Evolutionary conservation across 2,888 invertebrate genomes (phyloP).

Genomic region (Drosophila acutilabella): DNA sequence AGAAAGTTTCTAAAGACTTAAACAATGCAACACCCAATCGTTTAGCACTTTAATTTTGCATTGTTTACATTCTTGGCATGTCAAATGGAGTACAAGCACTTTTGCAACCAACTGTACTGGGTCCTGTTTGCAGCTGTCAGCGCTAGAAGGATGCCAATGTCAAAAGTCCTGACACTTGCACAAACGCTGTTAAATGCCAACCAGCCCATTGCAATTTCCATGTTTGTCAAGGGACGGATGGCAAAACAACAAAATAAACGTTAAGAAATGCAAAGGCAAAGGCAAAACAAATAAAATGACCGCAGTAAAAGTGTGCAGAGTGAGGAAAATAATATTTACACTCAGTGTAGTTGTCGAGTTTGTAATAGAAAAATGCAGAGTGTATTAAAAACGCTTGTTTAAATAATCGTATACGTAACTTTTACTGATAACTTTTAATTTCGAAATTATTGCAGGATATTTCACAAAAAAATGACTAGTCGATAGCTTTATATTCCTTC

Average conservation of each 20-base stretch:
- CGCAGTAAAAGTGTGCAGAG: no score
- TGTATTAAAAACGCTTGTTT: no score
- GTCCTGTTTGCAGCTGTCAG: slow-evolving; percentile 18
- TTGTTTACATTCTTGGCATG: slow-evolving; percentile 8
- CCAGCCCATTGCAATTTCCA: slow-evolving; percentile 24
- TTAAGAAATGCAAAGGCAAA: not conserved
- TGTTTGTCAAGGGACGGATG: slow-evolving; percentile 4
- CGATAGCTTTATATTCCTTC: slow-evolving; percentile 25
- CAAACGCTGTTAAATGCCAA: slow-evolving; percentile 38
- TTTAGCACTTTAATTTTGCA: slow-evolving; percentile 20
- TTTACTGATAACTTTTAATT: not conserved
- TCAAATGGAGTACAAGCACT: slow-evolving; percentile 1
- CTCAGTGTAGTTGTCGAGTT: no score
- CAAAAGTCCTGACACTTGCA: slow-evolving; percentile 11
- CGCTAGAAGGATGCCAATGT: slow-evolving; percentile 17
- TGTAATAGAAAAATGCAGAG: no score
- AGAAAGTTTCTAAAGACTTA: not conserved
- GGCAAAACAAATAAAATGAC: no score
- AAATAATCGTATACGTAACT: no score
- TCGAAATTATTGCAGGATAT: slow-evolving; percentile 17
- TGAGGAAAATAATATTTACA: no score
- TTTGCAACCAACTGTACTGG: slow-evolving; percentile 8
- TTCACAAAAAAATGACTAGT: slow-evolving; percentile 21
- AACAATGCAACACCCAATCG: slow-evolving; percentile 5
- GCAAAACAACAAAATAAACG: slow-evolving; percentile 11